Evolutionary conservation across 2,797 vertebrate genomes (phyloP).

Genomic region (Dermochelys coriacea): DNA sequence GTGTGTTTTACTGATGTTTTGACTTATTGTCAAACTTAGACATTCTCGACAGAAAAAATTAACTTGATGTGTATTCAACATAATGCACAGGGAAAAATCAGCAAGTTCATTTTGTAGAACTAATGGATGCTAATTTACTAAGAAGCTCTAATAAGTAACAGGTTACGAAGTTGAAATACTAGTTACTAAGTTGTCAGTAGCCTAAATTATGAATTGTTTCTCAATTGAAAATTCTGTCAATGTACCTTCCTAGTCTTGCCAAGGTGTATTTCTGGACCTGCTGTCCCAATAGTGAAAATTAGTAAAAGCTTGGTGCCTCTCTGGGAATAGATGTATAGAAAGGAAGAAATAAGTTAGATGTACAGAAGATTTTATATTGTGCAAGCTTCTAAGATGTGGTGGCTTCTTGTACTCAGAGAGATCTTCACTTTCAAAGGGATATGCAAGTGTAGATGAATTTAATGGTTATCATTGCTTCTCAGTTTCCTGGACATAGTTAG

Average conservation of each 20-base stretch:
- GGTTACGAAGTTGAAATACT: not conserved
- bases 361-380: not conserved
- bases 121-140: not conserved
- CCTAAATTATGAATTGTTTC: not conserved
- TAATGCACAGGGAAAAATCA: not conserved
- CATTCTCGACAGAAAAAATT: not conserved
- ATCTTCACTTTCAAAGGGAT: not conserved
- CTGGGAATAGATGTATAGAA: not conserved
- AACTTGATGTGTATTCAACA: not conserved
- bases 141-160: not conserved
- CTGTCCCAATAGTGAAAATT: not conserved
- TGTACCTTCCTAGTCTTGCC: not conserved
- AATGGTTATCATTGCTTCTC: not conserved
- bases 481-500: not conserved
- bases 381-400: not conserved
- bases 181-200: not conserved
- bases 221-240: not conserved
- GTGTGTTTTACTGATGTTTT: not conserved
- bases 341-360: not conserved
- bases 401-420: not conserved
- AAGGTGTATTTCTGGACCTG: not conserved
- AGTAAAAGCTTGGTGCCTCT: not conserved
- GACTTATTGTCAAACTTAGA: not conserved
- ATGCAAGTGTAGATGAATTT: not conserved
- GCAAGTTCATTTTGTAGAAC: not conserved